Evolutionary conservation across 2,113 vertebrate genomes (phyloP).

Genomic region (Regulus satrapa): DNA sequence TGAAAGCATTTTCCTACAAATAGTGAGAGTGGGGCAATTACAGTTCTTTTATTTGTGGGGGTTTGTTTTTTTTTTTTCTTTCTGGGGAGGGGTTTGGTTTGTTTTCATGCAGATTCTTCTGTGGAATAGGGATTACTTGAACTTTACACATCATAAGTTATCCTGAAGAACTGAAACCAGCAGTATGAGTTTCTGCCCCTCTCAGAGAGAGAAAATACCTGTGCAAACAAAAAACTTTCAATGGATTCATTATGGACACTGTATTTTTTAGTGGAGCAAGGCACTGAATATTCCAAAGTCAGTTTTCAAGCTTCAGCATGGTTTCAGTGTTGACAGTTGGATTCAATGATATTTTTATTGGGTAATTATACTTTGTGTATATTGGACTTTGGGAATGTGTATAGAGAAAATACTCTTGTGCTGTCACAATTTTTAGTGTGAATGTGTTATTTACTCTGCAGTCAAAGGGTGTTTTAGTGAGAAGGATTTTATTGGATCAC

Average conservation of each 20-base stretch:
- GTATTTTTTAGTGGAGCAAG: neutral
- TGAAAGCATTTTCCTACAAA: neutral
- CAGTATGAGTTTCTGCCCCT: neutral
- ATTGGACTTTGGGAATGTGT: neutral
- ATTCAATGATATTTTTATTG: neutral
- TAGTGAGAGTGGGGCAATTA: neutral
- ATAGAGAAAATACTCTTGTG: neutral
- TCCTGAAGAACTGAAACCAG: neutral
- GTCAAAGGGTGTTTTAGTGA: neutral
- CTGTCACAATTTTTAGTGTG: neutral
- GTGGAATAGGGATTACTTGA: neutral
- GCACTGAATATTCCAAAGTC: neutral
- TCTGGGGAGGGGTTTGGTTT: rapidly evolving
- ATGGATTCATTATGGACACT: neutral
- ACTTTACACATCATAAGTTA: neutral
- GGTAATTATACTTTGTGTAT: neutral
- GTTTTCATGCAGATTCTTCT: neutral
- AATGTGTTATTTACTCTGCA: neutral
- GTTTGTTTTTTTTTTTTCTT: neutral
- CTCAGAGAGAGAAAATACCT: neutral
- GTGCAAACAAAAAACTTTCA: neutral
- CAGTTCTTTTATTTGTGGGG: neutral
- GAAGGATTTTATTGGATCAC: neutral
- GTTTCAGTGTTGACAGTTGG: neutral
- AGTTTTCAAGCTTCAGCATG: neutral